Base-by-base conservation (phyloP, 2,113 vertebrate genomes). In the Neogale vison region DNA sequence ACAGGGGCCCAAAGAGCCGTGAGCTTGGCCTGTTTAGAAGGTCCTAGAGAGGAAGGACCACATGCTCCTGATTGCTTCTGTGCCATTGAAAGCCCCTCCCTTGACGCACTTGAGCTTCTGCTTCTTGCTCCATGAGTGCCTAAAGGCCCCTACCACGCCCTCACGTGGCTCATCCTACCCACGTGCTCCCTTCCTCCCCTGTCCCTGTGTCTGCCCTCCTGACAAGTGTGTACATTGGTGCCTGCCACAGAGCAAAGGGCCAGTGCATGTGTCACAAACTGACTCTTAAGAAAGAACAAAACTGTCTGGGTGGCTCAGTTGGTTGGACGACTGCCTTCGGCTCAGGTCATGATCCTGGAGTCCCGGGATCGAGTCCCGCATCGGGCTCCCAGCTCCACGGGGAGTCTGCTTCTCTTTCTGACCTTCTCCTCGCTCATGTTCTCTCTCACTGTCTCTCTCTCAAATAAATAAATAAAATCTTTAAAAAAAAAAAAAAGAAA, bases 1-100 rank as follows among this genome's bases (percentile, higher is more conserved):
- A 7, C 9, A 24, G 1, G 81, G 0, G 0, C 24, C 50, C 2
- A 1, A 15, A 21, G 42, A 42, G 10, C 88, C 21, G 6, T 21
- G 12, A 47, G 74, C 63, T n/a, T 50, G 6, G 21, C n/a, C 21
- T 18, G 81, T 29, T 47, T 42, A 52, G 83, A 83, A 87, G 59
- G 6, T 36, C 17, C 61, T n/a, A 6, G 5, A 0, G 18, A 5
- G n/a, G 31, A 39, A 50, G n/a, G 50, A 52, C 0, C 1, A 1
- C 3, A 14, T 12, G 21, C 18, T 79, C 31, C 26, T 0, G 0
- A 0, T 79, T 36, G 71, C n/a, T 79, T 72, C 24, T 47, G 15
- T 23, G n/a, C 0, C 0, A 20, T 17, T 47, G 2, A 61, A 29
- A 29, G 7, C 39, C 83, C 24, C 39, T 55, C 17, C 6, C 42